A percentile compares a stretch with the other conserved stretches of the same genome.
Conservation (phyloP, 2,888 invertebrate genomes). For the Lamellibrachia columna region DNA sequence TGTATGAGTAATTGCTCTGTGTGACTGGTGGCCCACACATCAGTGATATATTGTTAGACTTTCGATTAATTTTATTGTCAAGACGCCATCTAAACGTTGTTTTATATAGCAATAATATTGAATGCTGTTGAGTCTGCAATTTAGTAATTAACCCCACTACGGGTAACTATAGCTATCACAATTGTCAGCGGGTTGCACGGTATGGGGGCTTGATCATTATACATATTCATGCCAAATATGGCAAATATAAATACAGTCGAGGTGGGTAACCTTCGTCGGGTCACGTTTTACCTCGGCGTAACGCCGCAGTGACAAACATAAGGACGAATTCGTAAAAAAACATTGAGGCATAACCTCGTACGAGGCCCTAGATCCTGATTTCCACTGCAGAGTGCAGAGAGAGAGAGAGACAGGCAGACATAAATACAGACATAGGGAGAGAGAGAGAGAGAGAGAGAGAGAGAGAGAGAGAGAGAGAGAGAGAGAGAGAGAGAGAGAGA, state of each 20-base stretch:
- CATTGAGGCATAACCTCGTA: neutral
- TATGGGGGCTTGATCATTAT: neutral
- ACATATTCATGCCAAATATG: neutral
- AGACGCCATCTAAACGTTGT: neutral
- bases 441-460: too few species aligned
- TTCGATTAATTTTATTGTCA: neutral
- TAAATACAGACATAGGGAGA: too few species aligned
- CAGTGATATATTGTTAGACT: neutral
- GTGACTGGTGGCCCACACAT: neutral
- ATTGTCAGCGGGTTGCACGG: neutral
- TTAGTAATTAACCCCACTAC: neutral
- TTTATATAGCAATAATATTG: neutral
- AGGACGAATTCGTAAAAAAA: neutral
- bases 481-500: neutral
- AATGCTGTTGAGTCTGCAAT: neutral
- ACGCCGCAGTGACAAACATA: neutral
- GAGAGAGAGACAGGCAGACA: too few species aligned
- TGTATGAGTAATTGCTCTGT: neutral
- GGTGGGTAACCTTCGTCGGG: neutral
- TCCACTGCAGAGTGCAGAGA: too few species aligned
- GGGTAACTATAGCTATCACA: neutral
- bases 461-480: neutral
- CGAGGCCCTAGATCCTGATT: neutral
- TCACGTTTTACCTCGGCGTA: neutral
- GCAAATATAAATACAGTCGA: neutral